Percentiles rank a stretch among this genome's conserved stretches.
These are phyloP conservation scores for Proisotoma minuta DNA, from an alignment of 2,888 invertebrate species.

Conservation along the genomic window DNA sequence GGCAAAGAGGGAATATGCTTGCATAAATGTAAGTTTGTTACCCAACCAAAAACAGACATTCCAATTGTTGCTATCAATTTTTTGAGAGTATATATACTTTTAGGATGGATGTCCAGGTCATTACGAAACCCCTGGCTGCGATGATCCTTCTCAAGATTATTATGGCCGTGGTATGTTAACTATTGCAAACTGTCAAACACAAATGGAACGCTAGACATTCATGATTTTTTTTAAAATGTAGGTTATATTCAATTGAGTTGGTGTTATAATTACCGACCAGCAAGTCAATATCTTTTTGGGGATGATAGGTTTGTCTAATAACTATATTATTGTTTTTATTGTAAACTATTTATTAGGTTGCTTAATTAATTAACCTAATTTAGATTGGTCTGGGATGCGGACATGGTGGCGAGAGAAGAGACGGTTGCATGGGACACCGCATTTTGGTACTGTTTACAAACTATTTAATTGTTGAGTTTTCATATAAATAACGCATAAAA, in stretches of 20 bases:
- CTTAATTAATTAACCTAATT: too few relatives aligned
- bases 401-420: slow-evolving; percentile 18
- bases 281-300: slow-evolving; percentile 28
- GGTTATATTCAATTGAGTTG: slow-evolving; percentile 44
- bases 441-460: slow-evolving; percentile 15
- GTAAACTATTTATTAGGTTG: too few relatives aligned
- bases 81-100: background rate
- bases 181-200: too few relatives aligned
- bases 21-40: too few relatives aligned
- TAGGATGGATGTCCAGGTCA: background rate
- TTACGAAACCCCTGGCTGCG: slow-evolving; percentile 21
- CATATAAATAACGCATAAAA: slow-evolving; percentile 8
- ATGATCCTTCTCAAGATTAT: slow-evolving; percentile 22
- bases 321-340: too few relatives aligned
- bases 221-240: too few relatives aligned
- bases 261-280: slow-evolving; percentile 39
- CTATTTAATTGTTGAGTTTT: background rate
- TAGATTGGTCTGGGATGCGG: slow-evolving; percentile 4
- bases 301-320: slow-evolving; percentile 36
- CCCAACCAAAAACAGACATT: too few relatives aligned
- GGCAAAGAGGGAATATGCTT: slow-evolving; percentile 24
- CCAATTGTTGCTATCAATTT: too few relatives aligned
- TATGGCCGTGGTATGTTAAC: too few relatives aligned
- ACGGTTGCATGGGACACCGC: slow-evolving; percentile 22
- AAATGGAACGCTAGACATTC: too few relatives aligned